Base-by-base conservation (phyloP, 2,113 vertebrate species). In the Labrus mixtus region DNA sequence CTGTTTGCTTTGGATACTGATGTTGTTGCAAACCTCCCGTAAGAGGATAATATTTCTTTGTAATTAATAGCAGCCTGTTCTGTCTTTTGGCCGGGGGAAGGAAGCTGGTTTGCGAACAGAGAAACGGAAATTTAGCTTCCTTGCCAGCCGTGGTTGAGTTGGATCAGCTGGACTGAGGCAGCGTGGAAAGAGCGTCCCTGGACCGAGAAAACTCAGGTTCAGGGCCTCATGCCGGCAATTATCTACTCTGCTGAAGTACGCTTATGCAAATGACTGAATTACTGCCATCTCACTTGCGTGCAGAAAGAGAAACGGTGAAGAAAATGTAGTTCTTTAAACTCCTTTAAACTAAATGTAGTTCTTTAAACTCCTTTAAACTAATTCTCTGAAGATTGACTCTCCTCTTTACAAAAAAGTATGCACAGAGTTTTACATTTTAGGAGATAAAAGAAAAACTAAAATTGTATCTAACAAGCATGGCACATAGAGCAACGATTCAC, bases 1-100 rank as follows among this genome's bases (percentile, higher is more conserved):
- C 80, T 92, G 87, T 90, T 90, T 92, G 89, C 89, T 92, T 83
- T 88, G 87, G 89, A 90, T 76, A 90, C 90, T 77, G 19, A 67
- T 71, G 82, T 82, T 87, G 90, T 77, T 87, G 79, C 69, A 48
- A 88, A 81, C 84, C 78, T 83, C 76, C 60, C 62, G 69, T 76
- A 70, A 90, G 73, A 85, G 82, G 78, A 90, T 90, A 84, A 82
- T 83, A 86, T 92, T 86, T 90, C 89, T 78, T 83, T 68, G 86
- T 90, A 89, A 90, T 87, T 90, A 87, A 90, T 84, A 81, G 79
- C 76, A 83, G 87, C 78, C 76, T 84, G 76, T 65, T 87, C 85
- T 64, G 82, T 76, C 73, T 76, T 81, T 75, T 86, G 74, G 69
- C 67, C 3, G 6, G 62, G 65, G 73, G 62, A 74, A 84, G 19